Evolutionary conservation across 2,888 invertebrate species (phyloP), one percentile per base, ranked within the genome.

Genomic region (Onchidella celtica): DNA sequence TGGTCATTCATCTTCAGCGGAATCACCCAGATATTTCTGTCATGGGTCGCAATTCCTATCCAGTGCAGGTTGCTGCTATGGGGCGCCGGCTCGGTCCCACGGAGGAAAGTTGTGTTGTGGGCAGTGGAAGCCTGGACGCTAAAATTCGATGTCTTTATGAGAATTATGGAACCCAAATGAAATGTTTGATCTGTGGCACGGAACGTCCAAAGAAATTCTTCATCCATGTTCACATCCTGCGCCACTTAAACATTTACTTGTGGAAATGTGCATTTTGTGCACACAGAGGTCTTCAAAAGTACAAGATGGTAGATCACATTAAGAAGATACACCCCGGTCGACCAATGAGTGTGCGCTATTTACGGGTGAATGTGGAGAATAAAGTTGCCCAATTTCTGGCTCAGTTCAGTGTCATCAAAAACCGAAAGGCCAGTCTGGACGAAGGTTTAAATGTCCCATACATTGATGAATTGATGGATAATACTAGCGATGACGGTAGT

Each of bases 211-310:
- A 90, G 73, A 89, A 88, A 72, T 90, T 88, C 85, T 87, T 88
- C 63, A 86, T 90, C 59, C 90, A 90, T 81, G 87, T 88, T n/a
- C 90, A 90, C 81, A 85, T 90, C 32, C 66, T 90, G 3, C 85
- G 89, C 27, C 90, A 91, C 82, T 85, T 91, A 72, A 85, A 90
- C 17, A 85, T 91, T 24, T 88, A 86, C 24, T 88, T 91, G 65
- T 89, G 88, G 82, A 87, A 88, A 69, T 91, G 90, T 81, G 81
- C 85, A 3, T 90, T 88, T 77, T 91, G 90, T 84, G 83, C 86
- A 11, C 86, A 90, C 81, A 68, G 76, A 21, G 86, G 86, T 11
- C 79, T 86, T 21, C 84, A 86, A 79, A 87, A 87, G 47, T 85
- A 86, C 74, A 86, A 86, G 65, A 84, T 86, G 78, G 83, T 83